Evolutionary conservation across 2,888 invertebrate genomes (phyloP), one percentile per base, ranked within the genome.

Genomic region (Microctonus brassicae): DNA sequence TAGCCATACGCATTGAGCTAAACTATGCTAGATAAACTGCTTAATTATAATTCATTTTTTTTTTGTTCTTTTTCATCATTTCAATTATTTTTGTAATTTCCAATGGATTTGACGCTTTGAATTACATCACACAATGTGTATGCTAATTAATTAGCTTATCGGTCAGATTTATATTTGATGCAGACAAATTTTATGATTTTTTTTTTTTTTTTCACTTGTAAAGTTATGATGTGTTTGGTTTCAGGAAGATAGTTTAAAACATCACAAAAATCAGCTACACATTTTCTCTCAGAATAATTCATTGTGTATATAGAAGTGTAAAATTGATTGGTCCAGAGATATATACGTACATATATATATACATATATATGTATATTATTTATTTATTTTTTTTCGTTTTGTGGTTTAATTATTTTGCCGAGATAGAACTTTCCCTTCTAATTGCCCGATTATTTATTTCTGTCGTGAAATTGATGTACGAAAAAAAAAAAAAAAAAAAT

Each of bases 271-370:
- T 24, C 24, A 52, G 13, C 24, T 42, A 34, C 33, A n/a, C 3
- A 36, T 62, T 69, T 61, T 5, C 17, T 36, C 42, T 67, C 29
- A 53, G 52, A 61, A 33, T 42, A 66, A 71, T 53, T 61, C 53
- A 55, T 55, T 34, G 47, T 72, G 62, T 67, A 77, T 81, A 81
- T 82, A 84, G 82, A 84, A 83, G 84, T 85, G 85, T 85, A 85
- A 86, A 85, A 85, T 84, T 85, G 79, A 83, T 86, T 86, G 86
- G 86, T 86, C 86, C 85, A 86, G 83, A 85, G 82, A 83, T 80
- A 75, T 69, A 74, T n/a, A 47, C 7, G 29, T 29, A 29, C 7
- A 29, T 29, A 29, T n/a, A n/a, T n/a, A n/a, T n/a, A 39, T n/a
- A n/a, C n/a, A n/a, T n/a, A n/a, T n/a, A n/a, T n/a, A n/a, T n/a